phyloP scores from a whole-genome alignment of 2,113 vertebrate species.

The Tachycineta bicolor region DNA sequence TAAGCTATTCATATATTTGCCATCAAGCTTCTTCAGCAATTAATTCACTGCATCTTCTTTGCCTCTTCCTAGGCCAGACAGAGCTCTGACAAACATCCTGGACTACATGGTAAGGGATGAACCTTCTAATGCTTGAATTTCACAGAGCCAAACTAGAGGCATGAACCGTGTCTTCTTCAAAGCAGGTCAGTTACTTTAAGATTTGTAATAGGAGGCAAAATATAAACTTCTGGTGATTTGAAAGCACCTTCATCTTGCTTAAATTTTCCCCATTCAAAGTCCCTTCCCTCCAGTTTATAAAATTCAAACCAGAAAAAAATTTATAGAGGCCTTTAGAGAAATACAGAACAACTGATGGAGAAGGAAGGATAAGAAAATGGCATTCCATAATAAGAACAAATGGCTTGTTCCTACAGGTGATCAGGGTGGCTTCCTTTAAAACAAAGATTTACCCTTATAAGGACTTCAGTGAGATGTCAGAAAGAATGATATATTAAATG shows the following conservation, averaged over 20 bases:
- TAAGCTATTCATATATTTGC: neutral
- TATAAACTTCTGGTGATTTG: neutral
- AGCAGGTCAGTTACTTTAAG: neutral
- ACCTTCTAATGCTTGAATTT: neutral
- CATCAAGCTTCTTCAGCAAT: neutral
- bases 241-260: neutral
- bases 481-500: neutral
- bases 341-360: neutral
- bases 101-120: neutral
- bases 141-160: neutral
- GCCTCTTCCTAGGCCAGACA: neutral
- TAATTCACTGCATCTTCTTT: neutral
- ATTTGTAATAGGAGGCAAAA: neutral
- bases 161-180: neutral
- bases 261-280: neutral
- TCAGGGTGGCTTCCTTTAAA: neutral
- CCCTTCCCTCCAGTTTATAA: neutral
- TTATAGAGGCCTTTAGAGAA: neutral
- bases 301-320: neutral
- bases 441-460: neutral
- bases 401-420: neutral
- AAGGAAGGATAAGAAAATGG: neutral
- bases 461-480: neutral
- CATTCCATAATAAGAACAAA: neutral
- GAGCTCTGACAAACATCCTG: neutral